A percentile compares a stretch with the other conserved stretches of the same genome.
phyloP scores from a whole-genome alignment of 2,113 vertebrate genomes.

The Choloepus hoffmanni region DNA sequence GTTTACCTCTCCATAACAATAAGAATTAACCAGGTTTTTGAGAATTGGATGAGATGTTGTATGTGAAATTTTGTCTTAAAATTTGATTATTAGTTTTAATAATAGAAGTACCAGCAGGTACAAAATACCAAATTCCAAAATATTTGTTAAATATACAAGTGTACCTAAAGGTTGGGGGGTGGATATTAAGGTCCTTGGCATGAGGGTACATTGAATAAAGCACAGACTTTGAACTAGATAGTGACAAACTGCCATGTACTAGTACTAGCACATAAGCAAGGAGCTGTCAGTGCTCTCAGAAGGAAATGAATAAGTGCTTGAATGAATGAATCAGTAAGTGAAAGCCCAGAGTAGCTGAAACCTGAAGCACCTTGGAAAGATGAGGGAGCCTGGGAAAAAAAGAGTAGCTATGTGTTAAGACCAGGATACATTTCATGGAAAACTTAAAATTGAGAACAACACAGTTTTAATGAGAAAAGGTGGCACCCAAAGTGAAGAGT shows the following conservation, averaged over 20 bases:
- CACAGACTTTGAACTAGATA: not conserved
- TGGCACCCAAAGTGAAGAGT: not conserved
- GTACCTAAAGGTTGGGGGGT: too few relatives aligned
- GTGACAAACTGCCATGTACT: not conserved
- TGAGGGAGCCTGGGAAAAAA: not conserved
- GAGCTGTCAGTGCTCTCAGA: not conserved
- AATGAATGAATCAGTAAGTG: not conserved
- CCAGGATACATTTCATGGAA: not conserved
- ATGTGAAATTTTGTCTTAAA: not conserved
- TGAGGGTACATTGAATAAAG: not conserved
- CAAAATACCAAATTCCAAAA: not conserved
- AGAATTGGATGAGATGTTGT: not conserved
- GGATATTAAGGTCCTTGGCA: not conserved
- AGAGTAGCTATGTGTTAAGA: not conserved
- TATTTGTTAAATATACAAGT: not conserved
- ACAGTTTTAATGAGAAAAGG: not conserved
- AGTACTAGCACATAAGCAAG: not conserved
- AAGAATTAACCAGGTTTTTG: not conserved
- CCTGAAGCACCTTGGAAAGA: not conserved
- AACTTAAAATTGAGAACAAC: not conserved
- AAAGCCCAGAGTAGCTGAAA: not conserved
- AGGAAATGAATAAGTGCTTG: not conserved
- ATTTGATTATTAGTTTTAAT: conserved; percentile 18
- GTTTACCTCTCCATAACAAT: not conserved
- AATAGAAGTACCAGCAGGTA: not conserved